These are phyloP conservation scores for Tamias sibiricus DNA, from an alignment of 2,113 vertebrate species.

Conservation along the genomic window DNA sequence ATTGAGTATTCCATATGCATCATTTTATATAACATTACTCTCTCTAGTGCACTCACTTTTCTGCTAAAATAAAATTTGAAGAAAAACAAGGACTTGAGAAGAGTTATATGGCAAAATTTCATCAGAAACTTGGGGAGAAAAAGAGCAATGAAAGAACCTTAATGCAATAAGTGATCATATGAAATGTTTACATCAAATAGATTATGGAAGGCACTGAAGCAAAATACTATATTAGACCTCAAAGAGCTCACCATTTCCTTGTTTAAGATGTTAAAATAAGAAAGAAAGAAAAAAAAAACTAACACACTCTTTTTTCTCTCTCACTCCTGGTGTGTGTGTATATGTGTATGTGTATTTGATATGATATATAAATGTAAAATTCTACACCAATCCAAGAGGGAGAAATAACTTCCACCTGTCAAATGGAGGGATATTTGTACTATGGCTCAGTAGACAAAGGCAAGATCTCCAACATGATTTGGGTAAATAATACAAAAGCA, in stretches of 20 bases:
- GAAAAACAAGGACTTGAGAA: background rate
- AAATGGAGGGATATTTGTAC: background rate
- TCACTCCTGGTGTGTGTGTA: background rate
- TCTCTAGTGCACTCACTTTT: background rate
- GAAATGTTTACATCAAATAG: background rate
- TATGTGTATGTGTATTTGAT: background rate
- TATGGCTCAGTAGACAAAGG: background rate
- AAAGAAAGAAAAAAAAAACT: background rate
- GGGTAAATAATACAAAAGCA: background rate
- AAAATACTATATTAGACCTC: background rate
- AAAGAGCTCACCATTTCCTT: background rate
- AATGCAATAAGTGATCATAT: background rate
- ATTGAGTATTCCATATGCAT: background rate
- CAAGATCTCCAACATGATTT: background rate
- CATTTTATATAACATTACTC: background rate
- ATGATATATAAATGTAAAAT: background rate
- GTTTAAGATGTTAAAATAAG: slow-evolving; percentile 3
- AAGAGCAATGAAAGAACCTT: background rate
- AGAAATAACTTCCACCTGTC: background rate
- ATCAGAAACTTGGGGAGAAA: background rate
- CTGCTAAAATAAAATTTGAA: background rate
- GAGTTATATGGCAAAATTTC: background rate
- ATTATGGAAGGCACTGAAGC: background rate
- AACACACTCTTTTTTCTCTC: too few relatives aligned
- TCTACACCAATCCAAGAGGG: background rate